A percentile compares a stretch with the other conserved stretches of the same genome.
phyloP scores from a whole-genome alignment of 2,113 vertebrate species.

The Illadopsis cleaveri region DNA sequence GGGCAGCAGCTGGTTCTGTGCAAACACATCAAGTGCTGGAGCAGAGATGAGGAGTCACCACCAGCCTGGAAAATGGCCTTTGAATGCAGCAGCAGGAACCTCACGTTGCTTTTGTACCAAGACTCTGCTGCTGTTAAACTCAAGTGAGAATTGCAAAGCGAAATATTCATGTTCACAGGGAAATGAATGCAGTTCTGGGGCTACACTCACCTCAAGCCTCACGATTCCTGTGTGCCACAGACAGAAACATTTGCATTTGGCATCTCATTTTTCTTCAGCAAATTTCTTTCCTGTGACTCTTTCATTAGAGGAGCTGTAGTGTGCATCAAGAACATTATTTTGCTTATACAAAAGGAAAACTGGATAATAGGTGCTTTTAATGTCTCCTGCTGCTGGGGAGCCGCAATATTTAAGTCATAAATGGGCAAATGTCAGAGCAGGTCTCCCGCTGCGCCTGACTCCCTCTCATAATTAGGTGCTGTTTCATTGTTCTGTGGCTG shows the following conservation, averaged over 20 bases:
- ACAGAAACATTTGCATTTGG: not conserved
- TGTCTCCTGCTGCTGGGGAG: slow-evolving; percentile 27
- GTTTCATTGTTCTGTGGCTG: slow-evolving; percentile 9
- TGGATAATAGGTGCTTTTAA: slow-evolving; percentile 25
- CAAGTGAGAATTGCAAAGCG: not conserved
- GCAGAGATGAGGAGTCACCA: not conserved
- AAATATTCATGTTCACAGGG: not conserved
- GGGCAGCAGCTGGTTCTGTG: not conserved
- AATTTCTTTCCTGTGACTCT: not conserved
- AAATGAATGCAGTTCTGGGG: not conserved
- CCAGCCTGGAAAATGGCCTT: not conserved
- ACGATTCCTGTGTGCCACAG: not conserved
- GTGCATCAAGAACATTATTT: not conserved
- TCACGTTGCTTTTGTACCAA: not conserved
- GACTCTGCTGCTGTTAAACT: not conserved
- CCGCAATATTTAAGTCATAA: slow-evolving; percentile 41
- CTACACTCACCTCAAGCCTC: not conserved
- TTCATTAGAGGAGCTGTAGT: not conserved
- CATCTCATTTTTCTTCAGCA: not conserved
- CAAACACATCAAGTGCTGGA: not conserved
- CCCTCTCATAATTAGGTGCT: slow-evolving; percentile 40
- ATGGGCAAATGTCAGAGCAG: slow-evolving; percentile 56
- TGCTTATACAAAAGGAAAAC: slow-evolving; percentile 23
- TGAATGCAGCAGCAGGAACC: not conserved
- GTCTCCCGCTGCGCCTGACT: slow-evolving; percentile 18